phyloP scores from a whole-genome alignment of 1,140 invertebrate species.

The Bombus polaris region DNA sequence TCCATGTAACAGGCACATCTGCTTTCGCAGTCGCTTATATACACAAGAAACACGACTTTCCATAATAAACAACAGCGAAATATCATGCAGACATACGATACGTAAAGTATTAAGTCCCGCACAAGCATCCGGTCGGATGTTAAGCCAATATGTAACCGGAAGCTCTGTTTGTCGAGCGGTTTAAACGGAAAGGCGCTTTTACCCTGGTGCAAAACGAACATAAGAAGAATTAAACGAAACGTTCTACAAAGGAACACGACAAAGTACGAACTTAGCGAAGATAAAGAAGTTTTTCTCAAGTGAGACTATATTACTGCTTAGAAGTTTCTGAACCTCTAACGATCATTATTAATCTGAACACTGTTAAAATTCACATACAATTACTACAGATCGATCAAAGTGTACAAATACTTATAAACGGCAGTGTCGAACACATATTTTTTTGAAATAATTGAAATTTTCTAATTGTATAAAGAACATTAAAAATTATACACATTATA shows the following conservation, averaged over 20 bases:
- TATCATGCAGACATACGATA: neutral
- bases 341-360: too few relatives aligned
- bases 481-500: too few relatives aligned
- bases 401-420: too few relatives aligned
- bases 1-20: neutral
- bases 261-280: too few relatives aligned
- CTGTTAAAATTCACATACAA: too few relatives aligned
- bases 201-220: neutral
- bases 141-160: conserved; percentile 24
- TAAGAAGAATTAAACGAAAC: neutral
- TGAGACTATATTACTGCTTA: too few relatives aligned
- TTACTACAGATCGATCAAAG: too few relatives aligned
- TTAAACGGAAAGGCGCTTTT: conserved; percentile 6
- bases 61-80: neutral
- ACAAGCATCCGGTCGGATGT: neutral
- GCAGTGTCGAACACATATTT: too few relatives aligned
- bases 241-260: neutral
- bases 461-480: too few relatives aligned
- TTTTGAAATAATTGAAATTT: too few relatives aligned
- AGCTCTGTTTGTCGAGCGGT: neutral
- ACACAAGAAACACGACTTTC: neutral
- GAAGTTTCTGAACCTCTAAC: too few relatives aligned
- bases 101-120: neutral
- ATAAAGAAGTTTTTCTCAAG: neutral
- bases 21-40: neutral